Conservation (phyloP, 2,888 invertebrate genomes). For the Agriopis leucophaearia region DNA sequence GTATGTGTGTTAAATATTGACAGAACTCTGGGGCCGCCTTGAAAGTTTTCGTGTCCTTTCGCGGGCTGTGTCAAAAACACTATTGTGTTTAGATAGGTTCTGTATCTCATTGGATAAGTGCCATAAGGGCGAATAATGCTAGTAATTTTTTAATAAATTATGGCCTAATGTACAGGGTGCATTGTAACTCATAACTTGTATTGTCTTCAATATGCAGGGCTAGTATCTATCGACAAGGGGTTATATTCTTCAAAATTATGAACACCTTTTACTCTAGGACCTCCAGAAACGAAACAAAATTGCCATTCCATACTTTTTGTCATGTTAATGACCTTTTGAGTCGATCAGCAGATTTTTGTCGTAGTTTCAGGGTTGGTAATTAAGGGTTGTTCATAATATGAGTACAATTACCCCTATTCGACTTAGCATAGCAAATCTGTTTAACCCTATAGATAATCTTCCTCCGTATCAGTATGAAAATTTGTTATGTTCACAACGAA, state of each 20-base stretch:
- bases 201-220: slow-evolving; percentile 19
- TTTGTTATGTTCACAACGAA: slow-evolving; percentile 68
- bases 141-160: slow-evolving; percentile 47
- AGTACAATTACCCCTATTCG: neutral
- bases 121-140: slow-evolving; percentile 49
- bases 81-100: slow-evolving; percentile 62
- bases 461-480: slow-evolving; percentile 33
- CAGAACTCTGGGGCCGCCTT: too few relatives aligned
- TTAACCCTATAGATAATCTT: slow-evolving; percentile 11
- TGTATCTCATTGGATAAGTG: slow-evolving; percentile 51
- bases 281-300: too few relatives aligned
- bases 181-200: slow-evolving; percentile 47
- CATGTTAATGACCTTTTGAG: too few relatives aligned
- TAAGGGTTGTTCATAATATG: neutral
- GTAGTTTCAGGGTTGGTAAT: too few relatives aligned
- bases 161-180: slow-evolving; percentile 66
- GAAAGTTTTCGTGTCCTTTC: slow-evolving; percentile 56
- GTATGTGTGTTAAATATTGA: too few relatives aligned
- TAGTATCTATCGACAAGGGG: neutral
- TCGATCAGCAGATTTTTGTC: too few relatives aligned
- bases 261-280: too few relatives aligned
- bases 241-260: neutral
- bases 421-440: neutral
- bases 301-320: too few relatives aligned
- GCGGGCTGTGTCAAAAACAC: slow-evolving; percentile 64